These are phyloP conservation scores for Tromatobia lineatoria DNA, from an alignment of 2,888 invertebrate species.

Conservation along the genomic window DNA sequence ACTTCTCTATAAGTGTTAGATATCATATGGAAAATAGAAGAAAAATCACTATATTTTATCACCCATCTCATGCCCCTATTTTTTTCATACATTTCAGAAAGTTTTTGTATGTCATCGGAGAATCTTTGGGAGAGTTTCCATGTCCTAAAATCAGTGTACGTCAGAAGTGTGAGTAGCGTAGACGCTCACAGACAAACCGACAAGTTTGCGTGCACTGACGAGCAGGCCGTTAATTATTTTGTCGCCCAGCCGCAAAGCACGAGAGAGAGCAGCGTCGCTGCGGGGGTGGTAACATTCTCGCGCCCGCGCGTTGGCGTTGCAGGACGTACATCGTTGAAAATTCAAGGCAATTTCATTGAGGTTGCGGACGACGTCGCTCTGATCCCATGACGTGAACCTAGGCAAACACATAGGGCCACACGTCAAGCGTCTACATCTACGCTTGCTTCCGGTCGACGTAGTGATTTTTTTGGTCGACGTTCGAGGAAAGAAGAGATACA, in stretches of 20 bases:
- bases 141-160: neutral
- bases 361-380: constrained; percentile 1
- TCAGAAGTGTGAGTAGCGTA: neutral
- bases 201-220: neutral
- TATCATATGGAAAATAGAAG: neutral
- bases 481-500: neutral
- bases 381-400: neutral
- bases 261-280: neutral
- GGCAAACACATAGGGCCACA: neutral
- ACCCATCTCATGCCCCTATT: too few species aligned
- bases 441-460: neutral
- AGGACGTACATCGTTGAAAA: constrained; percentile 13
- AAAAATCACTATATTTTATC: neutral
- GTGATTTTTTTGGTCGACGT: neutral
- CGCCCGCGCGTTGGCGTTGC: constrained; percentile 4
- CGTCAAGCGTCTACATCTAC: neutral
- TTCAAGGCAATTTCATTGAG: constrained; percentile 36
- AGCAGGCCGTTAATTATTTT: constrained; percentile 38
- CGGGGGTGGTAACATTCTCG: neutral
- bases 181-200: neutral
- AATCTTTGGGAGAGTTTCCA: neutral
- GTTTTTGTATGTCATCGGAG: neutral
- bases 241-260: constrained; percentile 28
- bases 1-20: too few species aligned
- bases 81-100: too few species aligned